Evolutionary conservation across 2,888 invertebrate genomes (phyloP).

Genomic region (Sesamia inferens): DNA sequence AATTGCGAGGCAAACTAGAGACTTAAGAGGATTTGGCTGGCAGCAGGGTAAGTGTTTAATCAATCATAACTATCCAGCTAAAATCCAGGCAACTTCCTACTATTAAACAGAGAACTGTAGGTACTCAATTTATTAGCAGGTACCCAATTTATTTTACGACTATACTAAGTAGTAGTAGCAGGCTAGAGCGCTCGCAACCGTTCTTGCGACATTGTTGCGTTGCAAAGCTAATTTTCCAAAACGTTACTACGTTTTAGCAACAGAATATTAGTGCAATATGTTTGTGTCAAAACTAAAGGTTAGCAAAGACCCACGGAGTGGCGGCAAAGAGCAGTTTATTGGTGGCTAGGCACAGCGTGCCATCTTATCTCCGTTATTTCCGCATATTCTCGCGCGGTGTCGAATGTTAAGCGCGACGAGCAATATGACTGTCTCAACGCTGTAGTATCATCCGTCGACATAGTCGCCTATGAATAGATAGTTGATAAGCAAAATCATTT

Average conservation of each 20-base stretch:
- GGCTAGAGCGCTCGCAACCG: background rate
- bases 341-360: background rate
- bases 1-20: background rate
- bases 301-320: background rate
- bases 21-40: background rate
- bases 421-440: no score
- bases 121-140: background rate
- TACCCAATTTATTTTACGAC: constrained; percentile 21
- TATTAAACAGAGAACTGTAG: background rate
- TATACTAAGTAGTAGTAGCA: background rate
- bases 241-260: constrained; percentile 3
- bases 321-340: background rate
- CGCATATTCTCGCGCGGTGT: no score
- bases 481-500: background rate
- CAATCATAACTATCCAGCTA: background rate
- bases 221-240: constrained; percentile 8
- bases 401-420: no score
- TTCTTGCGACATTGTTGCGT: constrained; percentile 19
- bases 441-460: no score
- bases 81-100: background rate
- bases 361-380: no score
- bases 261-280: constrained; percentile 12
- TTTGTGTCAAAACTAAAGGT: background rate
- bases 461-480: no score
- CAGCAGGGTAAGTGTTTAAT: background rate